Evolutionary conservation across 2,113 vertebrate species (phyloP), one percentile per base, ranked within the genome.

Genomic region (Phalacrocorax pelagicus): DNA sequence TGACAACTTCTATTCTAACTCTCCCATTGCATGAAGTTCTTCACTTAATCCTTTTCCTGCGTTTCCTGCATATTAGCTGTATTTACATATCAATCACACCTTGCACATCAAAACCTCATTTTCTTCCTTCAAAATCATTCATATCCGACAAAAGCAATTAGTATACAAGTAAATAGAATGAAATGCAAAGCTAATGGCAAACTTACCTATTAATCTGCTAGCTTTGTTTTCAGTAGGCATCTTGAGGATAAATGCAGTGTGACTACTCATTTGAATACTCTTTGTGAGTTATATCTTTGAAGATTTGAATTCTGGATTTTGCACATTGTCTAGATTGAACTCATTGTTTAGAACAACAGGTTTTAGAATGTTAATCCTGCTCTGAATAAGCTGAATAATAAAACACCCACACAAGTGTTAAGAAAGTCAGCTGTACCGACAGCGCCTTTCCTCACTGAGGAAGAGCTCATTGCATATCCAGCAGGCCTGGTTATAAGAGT

Each of bases 51-150:
- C 42, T 59, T 91, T 90, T 58, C 71, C 65, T 26, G 7, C 15
- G 5, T 24, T 71, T 83, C 67, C 81, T 80, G 22, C 18, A 54
- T 91, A 51, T 67, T 57, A 38, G 30, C 27, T 55, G 1, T 34
- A 80, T 96, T 96, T 94, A 70, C 79, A 26, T 85, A 75, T 16
- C 72, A 92, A 90, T 90, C 49, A 71, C 79, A 92, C n/a, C 63
- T 51, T 71, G 34, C 61, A 63, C 40, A 59, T 81, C 1, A 77
- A 70, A 73, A 82, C 86, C 62, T 49, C 10, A 61, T 36, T 74
- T n/a, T 51, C 19, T 52, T 54, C 12, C 73, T 69, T 65, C 80
- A 54, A 46, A 94, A 81, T 10, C 90, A 83, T 82, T 85, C 9
- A 3, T 54, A 80, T 58, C 54, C 83, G 51, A 91, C 59, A 66